Evolutionary conservation across 2,888 invertebrate species (phyloP).

Genomic region (Platycnemis pennipes): DNA sequence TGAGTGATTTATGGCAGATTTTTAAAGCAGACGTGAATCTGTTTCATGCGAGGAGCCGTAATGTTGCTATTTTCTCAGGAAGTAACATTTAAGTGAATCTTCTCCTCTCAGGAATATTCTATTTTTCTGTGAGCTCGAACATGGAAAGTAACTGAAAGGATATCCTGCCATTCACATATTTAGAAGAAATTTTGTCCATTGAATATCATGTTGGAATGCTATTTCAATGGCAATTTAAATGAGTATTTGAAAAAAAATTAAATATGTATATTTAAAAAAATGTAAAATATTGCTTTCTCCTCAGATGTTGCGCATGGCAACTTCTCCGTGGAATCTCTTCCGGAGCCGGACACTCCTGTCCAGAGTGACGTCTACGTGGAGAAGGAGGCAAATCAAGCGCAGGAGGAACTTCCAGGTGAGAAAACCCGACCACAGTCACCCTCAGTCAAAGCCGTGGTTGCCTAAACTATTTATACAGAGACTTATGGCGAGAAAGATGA

Average conservation of each 20-base stretch:
- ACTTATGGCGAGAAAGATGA: background rate
- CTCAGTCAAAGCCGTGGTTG: background rate
- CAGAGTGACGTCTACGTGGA: slow-evolving; percentile 75
- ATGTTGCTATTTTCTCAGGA: too few species aligned
- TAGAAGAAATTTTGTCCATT: background rate
- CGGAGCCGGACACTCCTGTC: slow-evolving; percentile 79
- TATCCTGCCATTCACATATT: too few species aligned
- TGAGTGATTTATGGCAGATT: too few species aligned
- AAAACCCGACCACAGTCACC: background rate
- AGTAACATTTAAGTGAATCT: too few species aligned
- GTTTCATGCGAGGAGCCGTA: too few species aligned
- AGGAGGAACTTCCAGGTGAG: slow-evolving; percentile 75
- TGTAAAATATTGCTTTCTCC: slow-evolving; percentile 71
- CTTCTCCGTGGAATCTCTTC: slow-evolving; percentile 85
- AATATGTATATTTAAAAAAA: background rate
- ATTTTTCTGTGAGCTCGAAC: too few species aligned
- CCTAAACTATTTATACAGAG: background rate
- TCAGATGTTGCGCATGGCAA: slow-evolving; percentile 83
- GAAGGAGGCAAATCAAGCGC: slow-evolving; percentile 76
- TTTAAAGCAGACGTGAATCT: too few species aligned
- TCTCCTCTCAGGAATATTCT: too few species aligned
- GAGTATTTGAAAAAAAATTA: too few species aligned
- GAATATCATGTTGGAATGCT: too few species aligned
- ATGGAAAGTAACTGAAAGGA: too few species aligned
- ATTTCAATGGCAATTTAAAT: too few species aligned